phyloP scores from a whole-genome alignment of 2,113 vertebrate genomes.

The Prietella phreatophila region DNA sequence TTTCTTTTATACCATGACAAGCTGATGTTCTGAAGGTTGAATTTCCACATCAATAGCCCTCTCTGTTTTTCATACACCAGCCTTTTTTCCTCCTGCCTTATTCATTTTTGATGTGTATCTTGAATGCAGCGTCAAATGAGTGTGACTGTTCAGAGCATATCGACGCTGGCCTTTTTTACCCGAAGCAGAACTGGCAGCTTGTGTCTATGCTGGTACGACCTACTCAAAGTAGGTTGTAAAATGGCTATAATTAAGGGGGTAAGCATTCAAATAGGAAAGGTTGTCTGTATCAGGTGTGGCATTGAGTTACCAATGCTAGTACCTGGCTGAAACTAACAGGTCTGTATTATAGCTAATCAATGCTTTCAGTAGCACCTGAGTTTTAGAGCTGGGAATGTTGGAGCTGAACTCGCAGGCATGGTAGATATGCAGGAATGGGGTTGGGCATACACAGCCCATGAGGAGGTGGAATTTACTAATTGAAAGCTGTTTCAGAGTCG shows the following conservation, averaged over 20 bases:
- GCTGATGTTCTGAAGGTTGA: not conserved
- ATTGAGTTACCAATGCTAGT: not conserved
- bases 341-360: not conserved
- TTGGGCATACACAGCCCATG: not conserved
- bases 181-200: not conserved
- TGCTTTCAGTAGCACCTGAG: not conserved
- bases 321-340: not conserved
- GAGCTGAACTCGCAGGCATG: not conserved
- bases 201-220: not conserved
- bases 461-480: conserved; percentile 15
- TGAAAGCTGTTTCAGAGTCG: not conserved
- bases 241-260: too few relatives aligned
- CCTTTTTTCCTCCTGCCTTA: not conserved
- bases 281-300: not conserved
- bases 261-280: not conserved
- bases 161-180: not conserved
- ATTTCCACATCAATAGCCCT: not conserved
- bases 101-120: not conserved
- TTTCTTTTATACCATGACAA: not conserved
- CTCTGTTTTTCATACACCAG: not conserved
- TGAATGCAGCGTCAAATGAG: not conserved
- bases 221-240: not conserved
- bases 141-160: not conserved
- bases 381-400: not conserved
- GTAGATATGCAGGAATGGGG: conserved; percentile 5